Evolutionary conservation across 2,797 vertebrate species (phyloP).

Genomic region (Onychomys arenicola): DNA sequence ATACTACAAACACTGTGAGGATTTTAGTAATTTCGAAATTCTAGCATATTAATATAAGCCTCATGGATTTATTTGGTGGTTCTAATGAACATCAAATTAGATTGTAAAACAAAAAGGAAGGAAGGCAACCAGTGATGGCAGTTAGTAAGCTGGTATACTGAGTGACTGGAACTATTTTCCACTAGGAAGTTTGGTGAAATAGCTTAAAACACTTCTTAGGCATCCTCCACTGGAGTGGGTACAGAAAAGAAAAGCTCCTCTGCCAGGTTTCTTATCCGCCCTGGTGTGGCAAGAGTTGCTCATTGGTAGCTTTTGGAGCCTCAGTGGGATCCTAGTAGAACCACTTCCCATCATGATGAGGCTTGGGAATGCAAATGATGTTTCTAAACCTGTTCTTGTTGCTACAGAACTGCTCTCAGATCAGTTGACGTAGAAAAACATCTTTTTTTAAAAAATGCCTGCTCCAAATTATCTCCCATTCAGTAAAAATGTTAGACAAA

Average conservation of each 20-base stretch:
- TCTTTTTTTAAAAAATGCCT: not conserved
- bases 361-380: not conserved
- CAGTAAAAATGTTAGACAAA: not conserved
- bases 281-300: fast-evolving
- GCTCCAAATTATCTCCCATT: not conserved
- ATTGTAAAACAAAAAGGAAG: not conserved
- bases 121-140: not conserved
- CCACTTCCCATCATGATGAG: not conserved
- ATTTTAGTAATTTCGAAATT: not conserved
- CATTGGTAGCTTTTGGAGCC: not conserved
- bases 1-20: not conserved
- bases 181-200: not conserved
- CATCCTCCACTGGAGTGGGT: not conserved
- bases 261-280: not conserved
- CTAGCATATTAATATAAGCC: not conserved
- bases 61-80: not conserved
- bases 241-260: not conserved
- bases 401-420: not conserved
- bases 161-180: not conserved
- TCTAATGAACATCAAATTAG: not conserved
- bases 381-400: not conserved
- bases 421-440: not conserved
- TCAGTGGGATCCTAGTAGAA: not conserved
- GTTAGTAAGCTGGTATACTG: not conserved
- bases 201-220: not conserved